Base-by-base conservation (phyloP, 2,797 vertebrate species). In the Anableps anableps region DNA sequence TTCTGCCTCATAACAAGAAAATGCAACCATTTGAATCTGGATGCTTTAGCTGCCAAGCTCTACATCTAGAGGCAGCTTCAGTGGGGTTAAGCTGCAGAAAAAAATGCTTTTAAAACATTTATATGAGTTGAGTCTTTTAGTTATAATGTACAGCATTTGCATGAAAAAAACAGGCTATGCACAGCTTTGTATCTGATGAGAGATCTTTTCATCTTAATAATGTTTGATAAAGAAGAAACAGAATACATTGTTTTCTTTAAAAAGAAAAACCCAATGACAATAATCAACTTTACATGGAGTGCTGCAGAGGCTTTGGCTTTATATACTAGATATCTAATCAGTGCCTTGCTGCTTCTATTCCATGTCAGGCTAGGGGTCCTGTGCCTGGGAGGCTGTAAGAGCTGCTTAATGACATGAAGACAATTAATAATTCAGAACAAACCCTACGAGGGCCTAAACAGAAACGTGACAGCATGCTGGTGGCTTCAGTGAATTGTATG, bases 401-500 rank as follows among this genome's bases (percentile, higher is more conserved):
- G 83, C 83, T 64, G 86, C 47, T 83, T 92, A 93, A 93, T 88
- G 80, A 89, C 89, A 90, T 87, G 88, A 87, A 82, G 81, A 17
- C n/a, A 38, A 85, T 94, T 90, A 92, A 94, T 95, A 93, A 94
- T 94, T 94, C 86, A 94, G 77, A 87, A 80, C 62, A 9, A 91
- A 85, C 83, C 83, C 89, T 74, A 60, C 64, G 79, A 77, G 82
- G 86, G 75, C 85, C 88, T 78, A 87, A 91, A 89, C 83, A 88
- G 86, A 80, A 85, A 80, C 13, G 72, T 81, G 82, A 55, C 53
- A 47, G 77, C 31, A 72, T 74, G 82, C 77, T 23, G 78, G 76
- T 79, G 64, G 76, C 82, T 77, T 91, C 74, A 8, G 91, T 75
- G 86, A 84, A 88, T 80, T 86, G 88, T 76, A 41, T 80, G 79